Conservation (phyloP, 1,140 invertebrate species). For the Bombyx mandarina region DNA sequence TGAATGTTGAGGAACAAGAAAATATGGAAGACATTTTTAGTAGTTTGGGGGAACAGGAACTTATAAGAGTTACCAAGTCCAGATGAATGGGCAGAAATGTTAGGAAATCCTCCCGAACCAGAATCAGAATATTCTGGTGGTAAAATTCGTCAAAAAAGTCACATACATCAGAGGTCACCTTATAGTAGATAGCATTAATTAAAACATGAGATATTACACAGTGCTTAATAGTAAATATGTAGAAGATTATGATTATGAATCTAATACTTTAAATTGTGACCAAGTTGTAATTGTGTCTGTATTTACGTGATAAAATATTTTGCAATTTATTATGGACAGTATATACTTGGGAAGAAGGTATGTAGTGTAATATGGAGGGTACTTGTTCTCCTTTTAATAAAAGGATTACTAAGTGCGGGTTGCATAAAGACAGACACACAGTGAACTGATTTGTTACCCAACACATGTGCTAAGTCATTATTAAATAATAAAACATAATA, state of each 20-base stretch:
- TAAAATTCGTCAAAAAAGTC: background rate
- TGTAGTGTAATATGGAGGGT: background rate
- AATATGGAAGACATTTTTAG: too few relatives aligned
- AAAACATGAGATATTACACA: background rate
- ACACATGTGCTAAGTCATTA: too few relatives aligned
- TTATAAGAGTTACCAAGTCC: background rate
- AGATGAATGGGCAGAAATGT: background rate
- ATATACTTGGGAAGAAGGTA: constrained; percentile 1
- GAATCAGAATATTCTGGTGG: background rate
- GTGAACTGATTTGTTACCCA: too few relatives aligned
- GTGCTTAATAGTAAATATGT: background rate
- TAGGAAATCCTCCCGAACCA: background rate
- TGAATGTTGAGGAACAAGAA: too few relatives aligned
- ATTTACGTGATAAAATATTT: background rate
- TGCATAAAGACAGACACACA: too few relatives aligned
- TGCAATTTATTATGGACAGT: background rate
- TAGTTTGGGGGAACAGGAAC: background rate
- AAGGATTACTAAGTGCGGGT: too few relatives aligned
- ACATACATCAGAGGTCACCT: too few relatives aligned
- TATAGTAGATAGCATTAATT: background rate
- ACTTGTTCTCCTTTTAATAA: too few relatives aligned
- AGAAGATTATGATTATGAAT: background rate
- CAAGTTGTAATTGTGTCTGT: background rate
- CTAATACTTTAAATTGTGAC: background rate
- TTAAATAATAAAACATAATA: background rate